Conservation (phyloP, 2,113 vertebrate genomes). For the Eupsittula cactorum region DNA sequence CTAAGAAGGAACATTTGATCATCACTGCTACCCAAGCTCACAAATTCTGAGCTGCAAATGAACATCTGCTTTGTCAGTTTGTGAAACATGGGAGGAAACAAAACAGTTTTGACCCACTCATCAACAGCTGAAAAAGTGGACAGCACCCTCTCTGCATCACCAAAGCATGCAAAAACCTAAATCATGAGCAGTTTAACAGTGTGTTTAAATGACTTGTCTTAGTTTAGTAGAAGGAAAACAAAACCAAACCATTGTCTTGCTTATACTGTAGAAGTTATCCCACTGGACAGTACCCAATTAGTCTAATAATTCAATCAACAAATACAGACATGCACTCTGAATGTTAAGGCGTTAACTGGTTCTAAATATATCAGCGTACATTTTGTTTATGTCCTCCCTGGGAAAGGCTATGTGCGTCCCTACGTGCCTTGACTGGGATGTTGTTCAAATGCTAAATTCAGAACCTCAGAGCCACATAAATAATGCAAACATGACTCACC, state of each 20-base stretch:
- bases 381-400: not conserved
- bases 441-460: not conserved
- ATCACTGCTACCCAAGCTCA: not conserved
- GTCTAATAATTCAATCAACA: not conserved
- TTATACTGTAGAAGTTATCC: not conserved
- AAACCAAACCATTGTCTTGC: not conserved
- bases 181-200: not conserved
- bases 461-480: not conserved
- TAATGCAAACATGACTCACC: constrained; percentile 75
- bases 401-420: not conserved
- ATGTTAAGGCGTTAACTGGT: not conserved
- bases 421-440: not conserved
- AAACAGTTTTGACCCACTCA: not conserved
- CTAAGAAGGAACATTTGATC: not conserved
- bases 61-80: not conserved
- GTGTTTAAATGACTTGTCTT: not conserved
- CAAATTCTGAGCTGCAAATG: not conserved
- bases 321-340: not conserved
- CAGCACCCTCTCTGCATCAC: not conserved
- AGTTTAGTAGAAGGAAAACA: not conserved
- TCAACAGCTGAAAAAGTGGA: not conserved
- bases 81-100: not conserved
- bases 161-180: not conserved
- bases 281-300: not conserved
- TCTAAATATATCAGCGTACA: not conserved